Evolutionary conservation across 2,797 vertebrate species (phyloP), one percentile per base, ranked within the genome.

Genomic region (Channa striata): DNA sequence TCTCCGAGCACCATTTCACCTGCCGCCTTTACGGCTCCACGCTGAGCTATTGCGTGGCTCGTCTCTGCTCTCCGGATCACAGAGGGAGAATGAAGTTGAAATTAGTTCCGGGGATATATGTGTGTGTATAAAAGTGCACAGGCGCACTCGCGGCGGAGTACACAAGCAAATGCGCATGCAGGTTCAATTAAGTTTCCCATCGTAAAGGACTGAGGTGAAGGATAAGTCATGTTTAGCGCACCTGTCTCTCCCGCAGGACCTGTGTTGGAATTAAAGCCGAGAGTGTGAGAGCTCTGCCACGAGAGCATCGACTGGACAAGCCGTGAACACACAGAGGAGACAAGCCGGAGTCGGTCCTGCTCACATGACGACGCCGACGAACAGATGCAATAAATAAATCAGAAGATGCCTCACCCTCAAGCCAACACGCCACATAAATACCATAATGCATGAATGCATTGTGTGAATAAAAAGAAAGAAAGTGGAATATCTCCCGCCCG

Each of bases 141-240:
- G 40, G 63, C 43, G 40, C 50, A 42, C 23, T 40, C 30, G 25
- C 16, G 13, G 14, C 19, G 9, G 30, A 17, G 43, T 1, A 37
- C n/a, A 12, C 57, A 65, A 51, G 70, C 64, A 74, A 47, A 66
- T 53, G 56, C 43, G 68, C 43, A 64, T 62, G 61, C 48, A 47
- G 51, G 76, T 81, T 82, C 78, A 92, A 87, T 88, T 84, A 87
- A 44, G 70, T 72, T 73, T 78, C 72, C 81, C 68, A 51, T 77
- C 20, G 30, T 42, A 4, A 46, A 42, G 36, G 72, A 61, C 60
- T 68, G 62, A 72, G 70, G 77, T 71, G 59, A 78, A 39, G 72
- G 63, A 88, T 92, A 91, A 86, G 81, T 90, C 87, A 87, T 81
- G 80, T 91, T 90, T 79, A 90, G 71, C 44, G 61, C 73, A 77